Conservation (phyloP, 1,140 invertebrate genomes). For the Trypoxylus dichotomus region DNA sequence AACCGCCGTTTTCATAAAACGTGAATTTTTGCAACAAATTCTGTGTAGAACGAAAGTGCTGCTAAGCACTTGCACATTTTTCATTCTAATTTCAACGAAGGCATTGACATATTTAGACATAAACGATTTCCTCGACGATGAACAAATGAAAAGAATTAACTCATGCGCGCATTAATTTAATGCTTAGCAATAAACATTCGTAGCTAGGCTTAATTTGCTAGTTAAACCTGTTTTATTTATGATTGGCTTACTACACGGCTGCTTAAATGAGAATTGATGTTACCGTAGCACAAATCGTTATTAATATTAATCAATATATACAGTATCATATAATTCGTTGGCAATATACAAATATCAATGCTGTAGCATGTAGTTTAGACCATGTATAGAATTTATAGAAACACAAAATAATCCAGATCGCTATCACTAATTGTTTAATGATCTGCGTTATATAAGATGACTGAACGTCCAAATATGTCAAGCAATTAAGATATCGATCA, state of each 20-base stretch:
- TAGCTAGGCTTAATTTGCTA: not conserved
- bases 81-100: not conserved
- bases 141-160: not conserved
- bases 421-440: conserved; percentile 2
- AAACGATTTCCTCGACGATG: not conserved
- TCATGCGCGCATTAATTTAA: not conserved
- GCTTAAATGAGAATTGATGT: not conserved
- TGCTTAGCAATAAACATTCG: not conserved
- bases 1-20: not conserved
- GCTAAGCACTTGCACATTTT: not conserved
- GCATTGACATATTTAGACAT: conserved; percentile 1
- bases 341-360: too few relatives aligned
- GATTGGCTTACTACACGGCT: not conserved
- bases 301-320: not conserved
- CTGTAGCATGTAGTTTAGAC: too few relatives aligned
- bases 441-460: not conserved
- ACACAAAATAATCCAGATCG: not conserved
- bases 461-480: not conserved
- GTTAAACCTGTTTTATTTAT: not conserved
- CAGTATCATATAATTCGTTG: too few relatives aligned
- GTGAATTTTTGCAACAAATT: not conserved
- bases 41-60: not conserved
- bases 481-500: not conserved
- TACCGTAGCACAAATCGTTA: not conserved
- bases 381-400: too few relatives aligned